Percentiles rank a stretch among this genome's conserved stretches.
These are phyloP conservation scores for Penaeus chinensis DNA, from an alignment of 1,140 invertebrate species.

Conservation along the genomic window DNA sequence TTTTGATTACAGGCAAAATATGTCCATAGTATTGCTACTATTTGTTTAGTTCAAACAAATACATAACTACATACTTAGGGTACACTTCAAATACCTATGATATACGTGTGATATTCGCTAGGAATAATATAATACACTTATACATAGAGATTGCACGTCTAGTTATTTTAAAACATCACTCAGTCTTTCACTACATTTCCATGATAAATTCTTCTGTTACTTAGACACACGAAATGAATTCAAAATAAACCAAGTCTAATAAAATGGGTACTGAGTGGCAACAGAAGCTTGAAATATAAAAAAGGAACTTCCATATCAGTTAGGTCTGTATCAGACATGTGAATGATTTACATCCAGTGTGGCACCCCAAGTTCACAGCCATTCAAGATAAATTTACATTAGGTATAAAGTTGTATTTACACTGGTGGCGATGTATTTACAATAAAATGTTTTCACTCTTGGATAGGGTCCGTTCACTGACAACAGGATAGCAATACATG, in stretches of 20 bases:
- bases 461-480: too few species aligned
- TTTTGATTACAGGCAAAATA: background rate
- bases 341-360: background rate
- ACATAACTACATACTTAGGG: too few species aligned
- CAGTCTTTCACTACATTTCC: too few species aligned
- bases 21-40: background rate
- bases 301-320: background rate
- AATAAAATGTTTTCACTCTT: too few species aligned
- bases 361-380: conserved; percentile 2
- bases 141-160: too few species aligned
- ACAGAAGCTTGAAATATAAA: conserved; percentile 9
- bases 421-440: background rate
- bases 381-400: background rate
- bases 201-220: too few species aligned
- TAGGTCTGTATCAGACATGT: background rate
- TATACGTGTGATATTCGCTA: too few species aligned
- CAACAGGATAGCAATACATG: too few species aligned
- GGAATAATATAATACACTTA: too few species aligned
- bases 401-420: background rate
- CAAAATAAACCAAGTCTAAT: background rate
- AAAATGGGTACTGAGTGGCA: background rate
- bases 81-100: too few species aligned
- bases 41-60: too few species aligned
- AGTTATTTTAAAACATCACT: too few species aligned
- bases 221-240: background rate